Evolutionary conservation across 2,797 vertebrate species (phyloP).

Genomic region (Antrozous pallidus): DNA sequence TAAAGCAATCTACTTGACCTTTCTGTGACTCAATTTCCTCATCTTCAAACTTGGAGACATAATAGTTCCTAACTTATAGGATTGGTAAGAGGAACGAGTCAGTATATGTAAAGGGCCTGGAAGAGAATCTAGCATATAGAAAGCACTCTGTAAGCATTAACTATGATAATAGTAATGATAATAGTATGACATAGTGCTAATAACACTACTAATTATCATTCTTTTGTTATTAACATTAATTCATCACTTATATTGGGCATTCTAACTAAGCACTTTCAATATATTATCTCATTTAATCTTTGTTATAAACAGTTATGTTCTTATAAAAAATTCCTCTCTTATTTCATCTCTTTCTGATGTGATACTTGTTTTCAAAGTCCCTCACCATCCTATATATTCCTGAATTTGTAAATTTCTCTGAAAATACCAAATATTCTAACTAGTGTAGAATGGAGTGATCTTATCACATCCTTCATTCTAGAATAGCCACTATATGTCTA

Average conservation of each 20-base stretch:
- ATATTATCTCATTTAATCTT: background rate
- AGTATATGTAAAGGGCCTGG: background rate
- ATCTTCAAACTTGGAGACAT: background rate
- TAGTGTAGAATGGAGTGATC: background rate
- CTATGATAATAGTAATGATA: slow-evolving; percentile 1
- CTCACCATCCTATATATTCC: background rate
- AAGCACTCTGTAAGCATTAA: background rate
- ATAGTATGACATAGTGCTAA: background rate
- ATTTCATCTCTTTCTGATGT: slow-evolving; percentile 21
- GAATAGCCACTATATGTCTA: background rate
- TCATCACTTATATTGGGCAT: background rate
- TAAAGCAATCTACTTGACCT: background rate
- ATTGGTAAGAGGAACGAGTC: background rate
- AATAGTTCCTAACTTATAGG: background rate
- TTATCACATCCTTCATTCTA: background rate
- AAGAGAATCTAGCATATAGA: background rate
- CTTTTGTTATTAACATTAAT: slow-evolving; percentile 32
- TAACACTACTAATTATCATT: slow-evolving; percentile 12
- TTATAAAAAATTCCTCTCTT: background rate
- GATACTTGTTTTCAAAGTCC: background rate
- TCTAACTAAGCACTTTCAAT: background rate
- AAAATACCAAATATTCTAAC: slow-evolving; percentile 18
- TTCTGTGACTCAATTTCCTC: slow-evolving; percentile 39
- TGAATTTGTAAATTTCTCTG: slow-evolving; percentile 6
- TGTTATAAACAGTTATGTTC: background rate